Evolutionary conservation across 1,140 invertebrate species (phyloP), one percentile per base, ranked within the genome.

Genomic region (Lineus longissimus): DNA sequence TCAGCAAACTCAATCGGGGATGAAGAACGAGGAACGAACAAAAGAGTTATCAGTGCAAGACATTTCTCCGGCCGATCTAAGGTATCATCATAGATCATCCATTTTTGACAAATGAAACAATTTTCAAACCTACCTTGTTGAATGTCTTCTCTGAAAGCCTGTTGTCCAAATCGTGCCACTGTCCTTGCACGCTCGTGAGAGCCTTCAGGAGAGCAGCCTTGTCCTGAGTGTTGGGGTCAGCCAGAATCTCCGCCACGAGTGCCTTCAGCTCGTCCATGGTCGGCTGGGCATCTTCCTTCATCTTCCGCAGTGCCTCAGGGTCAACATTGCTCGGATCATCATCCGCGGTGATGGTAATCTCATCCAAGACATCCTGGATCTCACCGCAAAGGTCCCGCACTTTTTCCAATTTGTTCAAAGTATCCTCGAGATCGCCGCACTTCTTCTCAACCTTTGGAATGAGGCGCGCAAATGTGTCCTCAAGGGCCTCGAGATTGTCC

Each of bases 401-500:
- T 64, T 88, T 89, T 69, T 96, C 92, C 0, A 98, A 90, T 68
- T 95, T 92, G 69, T 90, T 87, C 92, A 95, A 96, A 67, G 96
- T 84, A 69, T 89, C 91, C 74, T 94, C 94, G 0, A 98, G 85
- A 69, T 91, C 90, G 55, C 93, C 91, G 9, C 97, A 82, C 74
- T 96, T 97, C 47, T 91, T 88, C 75, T 93, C 91, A 62, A 97
- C 95, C 70, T 96, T 94, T 72, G 73, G 45, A 0, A 69, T 15
- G 33, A 36, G 33, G 4, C 33, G 33, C 6, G 19, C 91, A 15
- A 95, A 79, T 74, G 94, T 91, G 43, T 88, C 87, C 76, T 95
- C 93, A 17, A 95, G 76, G 54, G 86, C 86, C 1, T 87, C 85
- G 0, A 95, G 77, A 76, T 94, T 90, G 64, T 94, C 22, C 13